Evolutionary conservation across 2,113 vertebrate genomes (phyloP), one percentile per base, ranked within the genome.

Genomic region (Nettapus auritus): DNA sequence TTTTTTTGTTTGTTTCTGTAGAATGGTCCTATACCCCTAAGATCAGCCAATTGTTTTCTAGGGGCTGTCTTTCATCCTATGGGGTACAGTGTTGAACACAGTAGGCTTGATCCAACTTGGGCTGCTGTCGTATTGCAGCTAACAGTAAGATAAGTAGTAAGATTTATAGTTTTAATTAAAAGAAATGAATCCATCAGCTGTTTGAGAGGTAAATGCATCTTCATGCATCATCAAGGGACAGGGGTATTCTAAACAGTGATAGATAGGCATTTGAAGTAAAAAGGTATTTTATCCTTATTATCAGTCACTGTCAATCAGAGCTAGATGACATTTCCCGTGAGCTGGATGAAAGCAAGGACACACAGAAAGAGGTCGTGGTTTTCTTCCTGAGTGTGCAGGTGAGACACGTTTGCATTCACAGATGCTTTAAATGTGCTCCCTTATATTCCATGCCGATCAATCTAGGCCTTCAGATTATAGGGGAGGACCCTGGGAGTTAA

Each of bases 251-350:
- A 76, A 79, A 4, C 36, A 67, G 36, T 19, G 25, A 74, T 73
- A 77, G 62, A 80, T 79, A 67, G 75, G 29, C 13, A 55, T 88
- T 68, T 88, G 88, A 96, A 86, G 57, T 79, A 53, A 70, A 62
- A 71, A 89, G 69, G 23, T 77, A 19, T 80, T 94, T 93, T 92
- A 75, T 78, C 53, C 52, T 80, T 31, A 5, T 68, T 81, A 53
- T 84, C 22, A 2, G 2, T 79, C 31, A 11, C 38, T 42, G 73
- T 60, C 88, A 44, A 0, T 1, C 25, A 62, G 28, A 63, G 79
- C 57, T 40, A 21, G 56, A 64, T 90, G 53, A 18, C 75, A 22
- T 80, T 91, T 93, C 44, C 66, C 40, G 2, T n/a, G 88, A 88
- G 46, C 8, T 44, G 70, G 40, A 62, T 69, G 62, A 67, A 82